Base-by-base conservation (phyloP, 2,113 vertebrate genomes). In the Amblyopsis rosae region DNA sequence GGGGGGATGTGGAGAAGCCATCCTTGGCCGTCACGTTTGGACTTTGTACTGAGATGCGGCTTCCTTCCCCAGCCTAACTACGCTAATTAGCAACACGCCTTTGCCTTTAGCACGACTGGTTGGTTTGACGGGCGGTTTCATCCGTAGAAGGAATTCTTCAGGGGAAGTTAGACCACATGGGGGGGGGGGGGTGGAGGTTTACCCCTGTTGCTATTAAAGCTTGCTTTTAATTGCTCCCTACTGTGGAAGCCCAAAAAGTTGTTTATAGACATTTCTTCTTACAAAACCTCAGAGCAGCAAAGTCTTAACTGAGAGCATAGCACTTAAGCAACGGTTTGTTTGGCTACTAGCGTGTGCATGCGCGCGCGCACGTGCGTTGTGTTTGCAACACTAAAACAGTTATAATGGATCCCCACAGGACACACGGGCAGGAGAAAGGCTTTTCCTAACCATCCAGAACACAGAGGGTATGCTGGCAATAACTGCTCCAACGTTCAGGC, bases 81-180 rank as follows among this genome's bases (percentile, higher is more conserved):
- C 72, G 66, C 82, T 83, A 83, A 86, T 87, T 86, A 84, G 69
- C 74, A 41, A 33, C 77, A 80, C 72, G 62, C 74, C 26, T 59
- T 69, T 15, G 60, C 50, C 51, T 67, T 12, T 3, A 51, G 10
- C 3, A 11, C 70, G 75, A 71, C 67, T 70, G 59, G 59, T 33
- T 48, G 46, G 48, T 69, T 77, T 86, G 80, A 89, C 49, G 45
- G 75, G 76, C 73, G 67, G 73, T 35, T 41, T 41, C 4, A 19
- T 19, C 33, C 66, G 55, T 45, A 70, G 70, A 65, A 47, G 47
- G 57, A 63, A 73, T 32, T 69, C 63, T 69, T 78, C 61, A 46
- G 59, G 62, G 56, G 35, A 32, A 10, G 55, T 66, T 75, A 2
- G 12, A 74, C 70, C 74, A 69, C 83, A 81, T 76, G 84, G 78